Base-by-base conservation (phyloP, 2,797 vertebrate species). In the Lagocephalus sceleratus region DNA sequence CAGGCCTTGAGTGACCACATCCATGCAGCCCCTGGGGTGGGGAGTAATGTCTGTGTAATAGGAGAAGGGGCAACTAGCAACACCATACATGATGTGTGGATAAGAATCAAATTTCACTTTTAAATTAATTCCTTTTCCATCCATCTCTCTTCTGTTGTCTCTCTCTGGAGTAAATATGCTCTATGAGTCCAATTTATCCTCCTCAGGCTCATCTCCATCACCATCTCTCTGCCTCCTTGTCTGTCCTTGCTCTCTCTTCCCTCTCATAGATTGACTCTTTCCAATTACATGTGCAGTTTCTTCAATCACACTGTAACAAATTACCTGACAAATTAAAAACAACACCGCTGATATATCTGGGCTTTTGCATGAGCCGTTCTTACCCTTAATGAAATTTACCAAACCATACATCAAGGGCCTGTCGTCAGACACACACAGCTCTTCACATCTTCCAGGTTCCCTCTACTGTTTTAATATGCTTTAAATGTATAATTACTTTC, bases 241-340 rank as follows among this genome's bases (percentile, higher is more conserved):
- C 69, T 54, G 60, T 73, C 60, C 63, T 76, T 54, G 1, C 57
- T 51, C 67, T 61, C 68, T 73, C 60, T 57, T 66, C 65, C 59
- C 66, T 63, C 71, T 63, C 71, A 8, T 68, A 83, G 79, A 83
- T 79, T 83, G 82, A 87, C 85, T 89, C 80, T 84, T 83, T 85
- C 80, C 84, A 89, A 87, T 89, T 84, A 86, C 79, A 85, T 66
- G 68, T 80, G 68, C 79, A 41, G 64, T 86, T 90, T 87, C 82
- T 84, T 90, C 86, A 88, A 85, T 87, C 84, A 87, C 77, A 73
- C 80, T 60, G 77, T 81, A 86, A 86, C 76, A 79, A 86, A 88
- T 87, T 85, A 87, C 82, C 83, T 90, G 89, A 88, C 87, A 90
- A 89, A 90, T 87, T 80, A 84, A 85, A 85, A 86, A 76, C 79